phyloP scores from a whole-genome alignment of 2,113 vertebrate species.

The Collichthys lucidus region DNA sequence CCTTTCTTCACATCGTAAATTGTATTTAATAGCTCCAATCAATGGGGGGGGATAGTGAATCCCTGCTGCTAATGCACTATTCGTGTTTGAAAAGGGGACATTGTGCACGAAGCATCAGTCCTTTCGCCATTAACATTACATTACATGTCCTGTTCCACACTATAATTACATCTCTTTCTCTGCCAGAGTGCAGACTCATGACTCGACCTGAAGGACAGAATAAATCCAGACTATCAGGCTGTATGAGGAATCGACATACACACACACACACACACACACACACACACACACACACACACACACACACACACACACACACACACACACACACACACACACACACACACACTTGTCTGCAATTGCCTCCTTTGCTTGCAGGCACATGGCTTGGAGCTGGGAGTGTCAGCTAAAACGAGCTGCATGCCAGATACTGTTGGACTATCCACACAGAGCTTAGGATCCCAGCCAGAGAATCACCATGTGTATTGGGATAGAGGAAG shows the following conservation, averaged over 20 bases:
- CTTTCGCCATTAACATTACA: constrained; percentile 69
- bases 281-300: constrained; percentile 12
- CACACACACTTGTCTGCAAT: constrained; percentile 1
- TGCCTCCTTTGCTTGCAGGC: constrained; percentile 8
- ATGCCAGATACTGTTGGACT: constrained; percentile 57
- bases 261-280: not conserved
- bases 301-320: no score
- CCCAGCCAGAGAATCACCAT: constrained; percentile 62
- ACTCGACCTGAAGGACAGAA: constrained; percentile 44
- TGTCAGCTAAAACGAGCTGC: constrained; percentile 34
- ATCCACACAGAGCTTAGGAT: constrained; percentile 46
- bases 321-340: no score
- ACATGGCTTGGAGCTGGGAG: constrained; percentile 30
- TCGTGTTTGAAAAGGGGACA: constrained; percentile 57
- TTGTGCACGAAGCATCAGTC: constrained; percentile 53
- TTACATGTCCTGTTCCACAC: constrained; percentile 58
- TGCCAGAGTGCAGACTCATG: constrained; percentile 44
- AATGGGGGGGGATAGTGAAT: constrained; percentile 47
- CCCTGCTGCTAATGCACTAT: constrained; percentile 73
- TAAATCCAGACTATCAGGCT: constrained; percentile 57
- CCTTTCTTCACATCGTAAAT: constrained; percentile 63
- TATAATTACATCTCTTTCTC: constrained; percentile 66
- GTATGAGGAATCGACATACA: constrained; percentile 6
- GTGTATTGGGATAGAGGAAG: constrained; percentile 30
- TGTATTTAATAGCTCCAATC: constrained; percentile 78